Evolutionary conservation across 2,113 vertebrate genomes (phyloP), one percentile per base, ranked within the genome.

Genomic region (Neolamprologus sp.): DNA sequence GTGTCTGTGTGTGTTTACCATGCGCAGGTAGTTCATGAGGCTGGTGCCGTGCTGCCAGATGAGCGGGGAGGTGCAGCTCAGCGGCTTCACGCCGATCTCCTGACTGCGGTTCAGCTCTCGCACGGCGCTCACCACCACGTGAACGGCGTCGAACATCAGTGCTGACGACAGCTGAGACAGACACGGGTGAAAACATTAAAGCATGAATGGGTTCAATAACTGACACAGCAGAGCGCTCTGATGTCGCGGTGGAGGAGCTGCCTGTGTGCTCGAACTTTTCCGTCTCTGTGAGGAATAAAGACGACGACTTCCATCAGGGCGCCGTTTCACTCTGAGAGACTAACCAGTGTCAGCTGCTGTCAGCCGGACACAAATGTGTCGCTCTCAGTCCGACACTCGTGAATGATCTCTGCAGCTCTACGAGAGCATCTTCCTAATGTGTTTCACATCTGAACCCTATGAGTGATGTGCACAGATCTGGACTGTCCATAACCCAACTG

Each of bases 1-100:
- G n/a, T 60, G 16, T 73, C 71, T 26, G 33, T 80, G 57, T 16
- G 87, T 84, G 87, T 95, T 94, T 94, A 98, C 98, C 97, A 98
- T 98, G 85, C 98, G 97, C 10, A 98, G 96, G 95, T 98, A 98
- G 96, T 98, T 98, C 97, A 98, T 98, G 30, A 98, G 97, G 95
- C 97, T 98, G 92, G 98, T 98, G 3, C 98, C 98, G 1, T 98
- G 98, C 60, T 98, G 97, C 98, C 98, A 98, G 94, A 98, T 98
- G 85, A 97, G 96, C 4, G 98, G 96, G 0, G 97, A 97, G 1
- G 95, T 95, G 91, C 98, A 98, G 94, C 97, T 98, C 83, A 98
- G 93, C 0, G 97, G 97, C 63, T 98, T 97, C 75, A 98, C 97
- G 0, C 98, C 97, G 1, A 98, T 97, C 94, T 98, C 98, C 94